phyloP scores from a whole-genome alignment of 92 coral and sea anemone species.

The Zoanthus solanderi region DNA sequence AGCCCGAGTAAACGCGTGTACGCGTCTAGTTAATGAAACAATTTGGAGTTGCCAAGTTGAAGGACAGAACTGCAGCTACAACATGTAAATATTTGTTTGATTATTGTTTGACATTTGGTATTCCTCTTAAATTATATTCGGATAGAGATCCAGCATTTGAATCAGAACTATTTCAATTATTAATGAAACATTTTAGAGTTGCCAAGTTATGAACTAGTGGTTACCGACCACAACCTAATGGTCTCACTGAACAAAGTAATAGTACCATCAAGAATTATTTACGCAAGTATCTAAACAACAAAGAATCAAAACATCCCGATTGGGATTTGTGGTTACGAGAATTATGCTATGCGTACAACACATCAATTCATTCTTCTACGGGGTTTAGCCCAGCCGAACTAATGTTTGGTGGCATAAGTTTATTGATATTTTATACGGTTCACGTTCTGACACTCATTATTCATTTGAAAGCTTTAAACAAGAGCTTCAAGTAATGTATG shows the following conservation, averaged over 20 bases:
- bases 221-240: too few relatives aligned
- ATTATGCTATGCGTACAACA: constrained; percentile 35
- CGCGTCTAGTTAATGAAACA: constrained; percentile 23
- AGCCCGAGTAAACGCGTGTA: too few relatives aligned
- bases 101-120: constrained; percentile 44
- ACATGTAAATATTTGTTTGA: constrained; percentile 47
- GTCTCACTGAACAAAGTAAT: too few relatives aligned
- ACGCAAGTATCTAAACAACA: too few relatives aligned
- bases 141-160: constrained; percentile 28
- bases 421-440: background rate
- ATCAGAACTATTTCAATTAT: constrained; percentile 24
- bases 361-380: constrained; percentile 38
- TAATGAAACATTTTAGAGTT: constrained; percentile 26
- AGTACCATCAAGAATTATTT: too few relatives aligned
- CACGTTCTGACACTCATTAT: too few relatives aligned
- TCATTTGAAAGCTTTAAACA: too few relatives aligned
- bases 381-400: constrained; percentile 39
- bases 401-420: constrained; percentile 35
- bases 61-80: constrained; percentile 47
- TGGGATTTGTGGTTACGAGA: constrained; percentile 44
- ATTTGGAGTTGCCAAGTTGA: constrained; percentile 14
- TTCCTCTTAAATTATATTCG: constrained; percentile 7
- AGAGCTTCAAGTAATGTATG: too few relatives aligned
- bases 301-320: background rate
- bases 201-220: background rate